phyloP scores from a whole-genome alignment of 2,797 vertebrate genomes.

The Chromobotia macracanthus region DNA sequence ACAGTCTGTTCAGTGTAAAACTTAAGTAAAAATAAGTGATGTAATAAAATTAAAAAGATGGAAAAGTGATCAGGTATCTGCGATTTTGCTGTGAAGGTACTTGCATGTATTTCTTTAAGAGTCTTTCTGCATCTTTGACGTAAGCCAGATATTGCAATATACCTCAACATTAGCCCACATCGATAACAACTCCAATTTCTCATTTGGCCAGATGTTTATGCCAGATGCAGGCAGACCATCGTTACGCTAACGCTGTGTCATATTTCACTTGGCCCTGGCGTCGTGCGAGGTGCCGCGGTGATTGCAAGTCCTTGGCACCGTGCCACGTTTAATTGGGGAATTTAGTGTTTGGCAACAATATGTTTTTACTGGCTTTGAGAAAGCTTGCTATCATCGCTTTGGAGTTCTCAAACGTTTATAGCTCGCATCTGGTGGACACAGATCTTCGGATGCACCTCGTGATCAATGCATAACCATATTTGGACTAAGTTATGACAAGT shows the following conservation, averaged over 20 bases:
- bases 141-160: constrained; percentile 33
- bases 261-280: constrained; percentile 40
- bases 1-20: constrained; percentile 28
- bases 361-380: constrained; percentile 33
- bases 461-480: constrained; percentile 61
- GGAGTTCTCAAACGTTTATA: constrained; percentile 54
- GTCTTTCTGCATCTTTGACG: not conserved
- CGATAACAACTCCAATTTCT: constrained; percentile 27
- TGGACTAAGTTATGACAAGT: constrained; percentile 66
- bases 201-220: constrained; percentile 54
- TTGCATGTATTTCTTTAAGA: not conserved
- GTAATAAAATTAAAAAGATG: constrained; percentile 14
- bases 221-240: constrained; percentile 6
- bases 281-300: constrained; percentile 13
- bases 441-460: constrained; percentile 36
- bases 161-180: constrained; percentile 21
- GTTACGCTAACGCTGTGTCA: not conserved
- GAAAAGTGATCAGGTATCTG: not conserved
- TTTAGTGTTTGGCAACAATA: constrained; percentile 44
- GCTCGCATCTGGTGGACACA: constrained; percentile 24
- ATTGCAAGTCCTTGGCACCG: constrained; percentile 3
- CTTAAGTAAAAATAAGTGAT: not conserved
- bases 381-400: constrained; percentile 13
- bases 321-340: constrained; percentile 35
- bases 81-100: not conserved